Base-by-base conservation (phyloP, 2,113 vertebrate species). In the Ornithorhynchus anatinus region DNA sequence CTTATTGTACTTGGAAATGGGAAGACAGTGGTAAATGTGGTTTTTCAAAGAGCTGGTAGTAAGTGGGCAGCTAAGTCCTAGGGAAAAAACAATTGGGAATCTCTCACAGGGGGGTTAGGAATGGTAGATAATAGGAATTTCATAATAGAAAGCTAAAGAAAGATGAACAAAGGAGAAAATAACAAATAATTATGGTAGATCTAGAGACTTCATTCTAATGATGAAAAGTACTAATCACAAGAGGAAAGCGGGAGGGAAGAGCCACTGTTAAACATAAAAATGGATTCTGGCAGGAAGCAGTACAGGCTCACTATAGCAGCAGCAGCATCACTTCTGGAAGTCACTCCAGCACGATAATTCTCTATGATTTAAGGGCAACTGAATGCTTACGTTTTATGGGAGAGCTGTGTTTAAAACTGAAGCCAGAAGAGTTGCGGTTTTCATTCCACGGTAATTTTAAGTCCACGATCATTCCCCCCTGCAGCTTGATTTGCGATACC, bases 331-430 rank as follows among this genome's bases (percentile, higher is more conserved):
- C n/a, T n/a, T n/a, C n/a, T n/a, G n/a, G n/a, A n/a, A n/a, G n/a
- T 53, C 32, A 72, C 14, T 44, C 12, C 1, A 33, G 44, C 10
- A 39, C 67, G 39, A 62, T 0, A 15, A 38, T 33, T 33, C 61
- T 47, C 54, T 66, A 0, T 23, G 51, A 22, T 32, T 33, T 42
- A 2, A 3, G 2, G 7, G 10, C 0, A 54, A 54, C 11, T 14
- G 10, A 52, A 3, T 43, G 20, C 59, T 92, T 81, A 99, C 98
- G 92, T 83, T 70, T 90, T 50, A 95, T 94, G 33, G 93, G 85
- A 4, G 93, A 72, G n/a, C 90, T 92, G 33, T 92, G 92, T 8
- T 82, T 86, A 7, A 97, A 89, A 75, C 77, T 94, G 79, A 98
- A 94, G 77, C 93, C 91, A 0, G 95, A 90, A 7, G 89, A 47